phyloP scores from a whole-genome alignment of 2,113 vertebrate species.

The Reinhardtius hippoglossoides region DNA sequence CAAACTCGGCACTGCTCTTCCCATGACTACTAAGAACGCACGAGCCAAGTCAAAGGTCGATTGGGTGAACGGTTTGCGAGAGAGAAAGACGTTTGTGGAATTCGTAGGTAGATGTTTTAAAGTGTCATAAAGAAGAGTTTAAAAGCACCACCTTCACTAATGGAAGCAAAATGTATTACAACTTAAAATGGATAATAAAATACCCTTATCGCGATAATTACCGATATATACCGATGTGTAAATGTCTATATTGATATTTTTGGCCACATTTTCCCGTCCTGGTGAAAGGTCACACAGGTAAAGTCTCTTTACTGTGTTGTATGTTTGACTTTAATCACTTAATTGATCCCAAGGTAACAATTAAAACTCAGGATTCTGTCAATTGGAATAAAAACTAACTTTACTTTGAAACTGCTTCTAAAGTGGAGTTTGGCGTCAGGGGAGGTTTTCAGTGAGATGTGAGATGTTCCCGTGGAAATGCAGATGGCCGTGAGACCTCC shows the following conservation, averaged over 20 bases:
- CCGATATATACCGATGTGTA: no score
- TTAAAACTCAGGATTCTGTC: background rate
- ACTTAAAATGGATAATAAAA: no score
- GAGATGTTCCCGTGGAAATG: background rate
- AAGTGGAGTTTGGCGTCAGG: slow-evolving; percentile 3
- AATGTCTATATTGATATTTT: background rate
- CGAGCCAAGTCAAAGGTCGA: no score
- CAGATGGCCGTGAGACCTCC: background rate
- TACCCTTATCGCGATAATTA: background rate
- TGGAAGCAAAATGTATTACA: no score
- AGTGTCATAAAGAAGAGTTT: no score
- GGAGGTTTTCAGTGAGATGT: background rate
- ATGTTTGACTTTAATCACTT: background rate
- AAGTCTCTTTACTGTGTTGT: background rate
- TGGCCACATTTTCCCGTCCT: background rate
- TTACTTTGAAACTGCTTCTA: background rate
- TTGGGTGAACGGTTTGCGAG: no score
- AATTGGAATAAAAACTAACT: background rate
- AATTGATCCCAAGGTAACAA: background rate
- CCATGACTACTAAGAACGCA: no score
- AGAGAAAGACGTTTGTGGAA: no score
- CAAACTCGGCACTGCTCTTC: no score
- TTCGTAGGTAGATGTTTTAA: no score
- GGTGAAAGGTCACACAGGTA: slow-evolving; percentile 1
- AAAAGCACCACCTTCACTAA: no score